Evolutionary conservation across 2,113 vertebrate species (phyloP).

Genomic region (Daboia siamensis): DNA sequence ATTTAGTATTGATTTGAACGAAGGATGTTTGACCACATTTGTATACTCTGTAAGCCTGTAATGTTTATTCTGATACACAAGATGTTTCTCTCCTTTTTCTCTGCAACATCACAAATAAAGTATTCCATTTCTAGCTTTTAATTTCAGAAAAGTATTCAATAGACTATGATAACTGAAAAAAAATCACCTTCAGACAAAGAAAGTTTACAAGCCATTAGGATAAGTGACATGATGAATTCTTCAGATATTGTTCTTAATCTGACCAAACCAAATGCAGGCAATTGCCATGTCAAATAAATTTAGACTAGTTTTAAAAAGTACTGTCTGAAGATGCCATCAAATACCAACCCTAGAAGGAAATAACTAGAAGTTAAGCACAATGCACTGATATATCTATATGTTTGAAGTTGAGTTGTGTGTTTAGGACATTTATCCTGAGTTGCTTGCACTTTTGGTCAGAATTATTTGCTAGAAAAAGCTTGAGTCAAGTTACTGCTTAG

Average conservation of each 20-base stretch:
- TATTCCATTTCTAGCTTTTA: not conserved
- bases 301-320: not conserved
- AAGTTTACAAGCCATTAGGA: not conserved
- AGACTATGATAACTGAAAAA: not conserved
- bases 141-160: not conserved
- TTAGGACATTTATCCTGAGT: not conserved
- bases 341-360: not conserved
- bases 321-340: not conserved
- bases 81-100: not conserved
- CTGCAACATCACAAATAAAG: constrained; percentile 14
- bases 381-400: not conserved
- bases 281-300: not conserved
- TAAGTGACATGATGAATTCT: not conserved
- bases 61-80: not conserved
- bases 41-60: not conserved
- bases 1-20: constrained; percentile 38
- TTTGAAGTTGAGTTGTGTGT: not conserved
- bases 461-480: not conserved
- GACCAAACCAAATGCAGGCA: not conserved
- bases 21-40: not conserved
- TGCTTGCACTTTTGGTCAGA: not conserved
- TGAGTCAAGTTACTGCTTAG: not conserved
- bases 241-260: not conserved
- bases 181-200: not conserved
- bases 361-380: not conserved